phyloP scores from a whole-genome alignment of 2,113 vertebrate species.

The Anolis carolinensis region DNA sequence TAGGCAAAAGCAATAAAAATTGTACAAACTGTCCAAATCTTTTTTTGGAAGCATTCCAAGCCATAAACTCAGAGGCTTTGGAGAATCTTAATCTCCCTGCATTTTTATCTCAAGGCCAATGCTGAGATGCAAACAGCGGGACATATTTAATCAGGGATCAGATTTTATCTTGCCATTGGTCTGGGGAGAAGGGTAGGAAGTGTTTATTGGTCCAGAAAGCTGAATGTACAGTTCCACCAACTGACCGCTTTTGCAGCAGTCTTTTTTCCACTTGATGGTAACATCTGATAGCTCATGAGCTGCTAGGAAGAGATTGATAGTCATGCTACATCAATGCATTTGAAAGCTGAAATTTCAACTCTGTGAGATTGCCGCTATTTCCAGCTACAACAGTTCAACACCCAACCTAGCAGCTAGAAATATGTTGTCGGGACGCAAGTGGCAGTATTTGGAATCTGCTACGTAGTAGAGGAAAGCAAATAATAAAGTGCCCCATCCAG shows the following conservation, averaged over 20 bases:
- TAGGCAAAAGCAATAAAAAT: conserved; percentile 15
- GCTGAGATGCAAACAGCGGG: conserved; percentile 33
- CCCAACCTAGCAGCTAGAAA: conserved; percentile 47
- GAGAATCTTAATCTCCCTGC: conserved; percentile 42
- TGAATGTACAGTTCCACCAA: conserved; percentile 63
- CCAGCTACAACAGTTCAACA: conserved; percentile 62
- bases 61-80: background rate
- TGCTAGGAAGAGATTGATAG: conserved; percentile 70
- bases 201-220: conserved; percentile 68
- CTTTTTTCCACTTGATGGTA: conserved; percentile 66
- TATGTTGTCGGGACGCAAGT: conserved; percentile 61
- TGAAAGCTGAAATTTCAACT: conserved; percentile 66
- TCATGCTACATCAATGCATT: conserved; percentile 52
- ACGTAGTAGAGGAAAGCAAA: too few relatives aligned
- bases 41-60: conserved; percentile 23
- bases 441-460: conserved; percentile 61
- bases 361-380: conserved; percentile 47
- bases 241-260: conserved; percentile 64
- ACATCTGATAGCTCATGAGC: conserved; percentile 67
- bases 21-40: conserved; percentile 8
- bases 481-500: too few relatives aligned
- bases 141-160: conserved; percentile 42
- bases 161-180: conserved; percentile 65
- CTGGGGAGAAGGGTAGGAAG: conserved; percentile 49
- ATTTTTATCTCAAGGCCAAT: conserved; percentile 31